Conservation (phyloP, 2,113 vertebrate genomes). For the Psephotus haematonotus region DNA sequence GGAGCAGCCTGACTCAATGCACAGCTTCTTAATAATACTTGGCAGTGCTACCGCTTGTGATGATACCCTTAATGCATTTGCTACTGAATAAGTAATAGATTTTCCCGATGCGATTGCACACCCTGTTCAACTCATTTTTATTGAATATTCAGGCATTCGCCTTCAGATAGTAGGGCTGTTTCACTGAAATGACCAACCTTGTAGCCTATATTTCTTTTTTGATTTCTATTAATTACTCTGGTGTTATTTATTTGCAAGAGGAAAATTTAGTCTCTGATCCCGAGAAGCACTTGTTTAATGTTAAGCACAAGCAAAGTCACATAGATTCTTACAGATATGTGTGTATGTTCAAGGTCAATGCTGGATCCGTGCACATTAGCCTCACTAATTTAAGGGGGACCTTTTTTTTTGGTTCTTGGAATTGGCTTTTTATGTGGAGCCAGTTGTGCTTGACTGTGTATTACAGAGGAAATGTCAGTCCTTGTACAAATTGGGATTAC, state of each 20-base stretch:
- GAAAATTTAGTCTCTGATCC: not conserved
- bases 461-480: not conserved
- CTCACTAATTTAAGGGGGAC: not conserved
- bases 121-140: not conserved
- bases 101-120: constrained; percentile 2
- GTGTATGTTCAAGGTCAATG: not conserved
- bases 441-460: not conserved
- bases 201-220: not conserved
- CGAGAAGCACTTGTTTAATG: not conserved
- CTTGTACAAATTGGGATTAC: not conserved
- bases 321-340: not conserved
- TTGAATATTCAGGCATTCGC: not conserved
- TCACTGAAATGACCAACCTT: not conserved
- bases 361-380: not conserved
- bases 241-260: not conserved
- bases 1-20: constrained; percentile 3
- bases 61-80: constrained; percentile 62
- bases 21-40: constrained; percentile 40
- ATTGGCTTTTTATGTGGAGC: not conserved
- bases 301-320: not conserved
- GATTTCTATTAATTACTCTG: not conserved
- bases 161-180: not conserved
- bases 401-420: not conserved
- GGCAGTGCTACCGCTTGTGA: constrained; percentile 25
- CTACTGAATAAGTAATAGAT: constrained; percentile 74